These are phyloP conservation scores for Scopus umbretta DNA, from an alignment of 2,113 vertebrate species.

Conservation along the genomic window DNA sequence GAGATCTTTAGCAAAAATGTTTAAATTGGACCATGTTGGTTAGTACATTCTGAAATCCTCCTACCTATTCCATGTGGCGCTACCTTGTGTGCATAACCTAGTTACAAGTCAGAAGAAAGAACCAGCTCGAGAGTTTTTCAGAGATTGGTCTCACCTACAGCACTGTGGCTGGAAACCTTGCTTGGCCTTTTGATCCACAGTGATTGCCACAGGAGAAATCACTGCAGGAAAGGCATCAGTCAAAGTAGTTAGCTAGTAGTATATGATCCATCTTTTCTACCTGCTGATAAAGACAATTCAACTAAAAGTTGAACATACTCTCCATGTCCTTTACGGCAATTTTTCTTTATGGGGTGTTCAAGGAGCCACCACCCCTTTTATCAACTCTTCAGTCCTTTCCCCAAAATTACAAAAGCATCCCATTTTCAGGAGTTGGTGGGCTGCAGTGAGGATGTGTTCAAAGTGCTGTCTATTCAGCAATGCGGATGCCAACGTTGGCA, in stretches of 20 bases:
- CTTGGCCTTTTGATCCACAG: neutral
- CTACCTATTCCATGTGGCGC: neutral
- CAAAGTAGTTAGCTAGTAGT: neutral
- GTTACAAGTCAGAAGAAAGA: neutral
- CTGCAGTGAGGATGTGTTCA: neutral
- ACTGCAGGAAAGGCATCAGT: neutral
- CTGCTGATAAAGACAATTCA: neutral
- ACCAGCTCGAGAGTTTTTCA: neutral
- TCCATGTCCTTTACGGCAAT: neutral
- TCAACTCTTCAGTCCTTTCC: neutral
- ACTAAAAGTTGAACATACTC: neutral
- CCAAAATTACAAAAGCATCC: neutral
- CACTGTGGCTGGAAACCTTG: neutral
- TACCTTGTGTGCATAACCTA: neutral
- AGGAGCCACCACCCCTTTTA: neutral
- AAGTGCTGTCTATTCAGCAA: neutral
- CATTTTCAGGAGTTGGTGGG: neutral
- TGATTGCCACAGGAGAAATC: neutral
- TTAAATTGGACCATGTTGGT: conserved; percentile 30
- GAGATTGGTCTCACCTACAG: neutral
- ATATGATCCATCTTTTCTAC: neutral
- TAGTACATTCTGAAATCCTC: conserved; percentile 11
- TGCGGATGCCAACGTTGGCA: fast-evolving
- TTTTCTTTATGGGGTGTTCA: neutral
- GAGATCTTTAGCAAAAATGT: conserved; percentile 27